A percentile compares a stretch with the other conserved stretches of the same genome.
Evolutionary conservation across 2,888 invertebrate genomes (phyloP).

Genomic region (Caenorhabditis japonica): DNA sequence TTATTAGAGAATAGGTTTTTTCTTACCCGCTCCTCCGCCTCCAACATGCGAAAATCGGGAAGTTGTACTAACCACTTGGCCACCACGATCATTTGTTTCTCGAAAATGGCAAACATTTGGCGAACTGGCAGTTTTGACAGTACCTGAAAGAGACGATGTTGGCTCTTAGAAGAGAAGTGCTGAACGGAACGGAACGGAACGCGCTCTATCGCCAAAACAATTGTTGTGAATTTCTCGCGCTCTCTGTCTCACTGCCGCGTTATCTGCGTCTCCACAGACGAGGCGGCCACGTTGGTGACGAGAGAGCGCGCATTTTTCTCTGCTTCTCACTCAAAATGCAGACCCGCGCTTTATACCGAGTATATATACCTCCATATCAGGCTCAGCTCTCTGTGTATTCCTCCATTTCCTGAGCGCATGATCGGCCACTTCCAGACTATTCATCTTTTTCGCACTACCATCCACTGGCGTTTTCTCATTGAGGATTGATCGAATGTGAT

Average conservation of each 20-base stretch:
- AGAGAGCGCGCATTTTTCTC: too few relatives aligned
- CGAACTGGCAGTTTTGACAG: slow-evolving; percentile 21
- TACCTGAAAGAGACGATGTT: too few relatives aligned
- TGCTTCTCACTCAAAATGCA: too few relatives aligned
- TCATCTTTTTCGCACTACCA: slow-evolving; percentile 19
- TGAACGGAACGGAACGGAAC: too few relatives aligned
- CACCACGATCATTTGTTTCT: slow-evolving; percentile 47
- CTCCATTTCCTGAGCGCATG: slow-evolving; percentile 31
- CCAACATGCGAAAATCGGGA: slow-evolving; percentile 41
- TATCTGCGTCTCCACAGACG: too few relatives aligned
- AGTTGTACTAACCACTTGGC: slow-evolving; percentile 54
- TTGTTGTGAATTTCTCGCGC: too few relatives aligned
- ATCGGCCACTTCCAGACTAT: slow-evolving; percentile 36
- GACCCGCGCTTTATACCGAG: too few relatives aligned
- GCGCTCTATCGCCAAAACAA: too few relatives aligned
- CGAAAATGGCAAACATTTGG: slow-evolving; percentile 37
- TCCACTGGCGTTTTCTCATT: slow-evolving; percentile 7
- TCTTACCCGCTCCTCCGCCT: slow-evolving; percentile 44
- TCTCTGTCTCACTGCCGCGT: too few relatives aligned
- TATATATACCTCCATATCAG: slow-evolving; percentile 34
- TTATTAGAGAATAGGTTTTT: not conserved
- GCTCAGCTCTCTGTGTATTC: slow-evolving; percentile 26
- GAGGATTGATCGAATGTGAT: slow-evolving; percentile 15
- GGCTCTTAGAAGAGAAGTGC: too few relatives aligned
- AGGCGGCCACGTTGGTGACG: too few relatives aligned